Conservation (phyloP, 2,888 invertebrate species). For the Mantis religiosa region DNA sequence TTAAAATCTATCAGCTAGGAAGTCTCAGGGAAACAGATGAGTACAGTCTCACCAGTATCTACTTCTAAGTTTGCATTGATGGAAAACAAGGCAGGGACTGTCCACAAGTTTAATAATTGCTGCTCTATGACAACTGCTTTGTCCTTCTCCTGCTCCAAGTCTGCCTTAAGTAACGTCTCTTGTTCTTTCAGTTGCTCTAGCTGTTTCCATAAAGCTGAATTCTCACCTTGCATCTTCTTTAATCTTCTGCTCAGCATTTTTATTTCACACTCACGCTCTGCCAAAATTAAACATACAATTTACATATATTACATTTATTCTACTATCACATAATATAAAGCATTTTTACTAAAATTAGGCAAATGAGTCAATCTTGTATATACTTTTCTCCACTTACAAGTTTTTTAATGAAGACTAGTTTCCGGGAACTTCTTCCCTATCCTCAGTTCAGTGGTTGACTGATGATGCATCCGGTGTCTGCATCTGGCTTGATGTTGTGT, state of each 20-base stretch:
- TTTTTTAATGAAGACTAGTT: no score
- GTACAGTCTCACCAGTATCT: slow-evolving; percentile 5
- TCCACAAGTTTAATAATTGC: slow-evolving; percentile 15
- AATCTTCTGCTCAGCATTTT: slow-evolving; percentile 39
- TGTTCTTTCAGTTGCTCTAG: slow-evolving; percentile 13
- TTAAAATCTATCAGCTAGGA: not conserved
- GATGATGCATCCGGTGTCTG: no score
- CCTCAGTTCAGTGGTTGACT: no score
- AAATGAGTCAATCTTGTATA: no score
- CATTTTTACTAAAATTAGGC: no score
- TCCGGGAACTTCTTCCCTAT: no score
- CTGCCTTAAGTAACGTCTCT: slow-evolving; percentile 11
- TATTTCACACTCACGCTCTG: slow-evolving; percentile 45
- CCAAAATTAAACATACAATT: slow-evolving; percentile 28
- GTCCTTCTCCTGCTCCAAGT: slow-evolving; percentile 17
- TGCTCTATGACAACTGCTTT: slow-evolving; percentile 17
- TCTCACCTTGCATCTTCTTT: slow-evolving; percentile 18
- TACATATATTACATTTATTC: not conserved
- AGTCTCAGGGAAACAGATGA: not conserved
- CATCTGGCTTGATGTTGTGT: no score
- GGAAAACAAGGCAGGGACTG: slow-evolving; percentile 15
- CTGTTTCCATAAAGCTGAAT: not conserved
- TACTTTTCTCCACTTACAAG: no score
- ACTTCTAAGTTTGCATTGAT: slow-evolving; percentile 16
- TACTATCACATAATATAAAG: not conserved